Percentiles rank a stretch among this genome's conserved stretches.
Conservation (phyloP, 2,113 vertebrate genomes). For the Calyptomena viridis region DNA sequence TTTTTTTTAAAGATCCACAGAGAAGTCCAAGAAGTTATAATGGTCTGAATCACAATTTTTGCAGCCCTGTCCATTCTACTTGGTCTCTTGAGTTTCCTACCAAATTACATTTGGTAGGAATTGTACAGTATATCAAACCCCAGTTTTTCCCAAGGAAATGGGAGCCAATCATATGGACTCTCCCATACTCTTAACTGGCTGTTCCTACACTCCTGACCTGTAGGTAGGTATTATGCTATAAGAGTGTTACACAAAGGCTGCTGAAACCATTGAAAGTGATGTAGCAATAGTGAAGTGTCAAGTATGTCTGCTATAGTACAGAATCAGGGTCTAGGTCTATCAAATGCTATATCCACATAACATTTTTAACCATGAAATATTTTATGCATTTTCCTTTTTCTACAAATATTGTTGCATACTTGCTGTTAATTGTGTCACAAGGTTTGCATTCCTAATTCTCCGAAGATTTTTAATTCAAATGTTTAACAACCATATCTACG, state of each 20-base stretch:
- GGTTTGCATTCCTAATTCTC: slow-evolving; percentile 56
- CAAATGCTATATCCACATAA: slow-evolving; percentile 64
- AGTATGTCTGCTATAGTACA: slow-evolving; percentile 64
- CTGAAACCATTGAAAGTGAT: slow-evolving; percentile 52
- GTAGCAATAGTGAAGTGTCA: slow-evolving; percentile 14
- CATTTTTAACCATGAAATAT: slow-evolving; percentile 62
- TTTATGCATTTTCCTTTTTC: slow-evolving; percentile 49
- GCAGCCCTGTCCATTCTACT: slow-evolving; percentile 4
- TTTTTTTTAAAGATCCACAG: neutral
- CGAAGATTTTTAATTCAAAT: slow-evolving; percentile 56
- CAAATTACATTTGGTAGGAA: neutral
- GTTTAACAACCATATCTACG: slow-evolving; percentile 65
- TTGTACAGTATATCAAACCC: neutral
- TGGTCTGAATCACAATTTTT: slow-evolving; percentile 1
- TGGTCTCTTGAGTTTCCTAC: slow-evolving; percentile 15
- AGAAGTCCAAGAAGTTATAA: slow-evolving; percentile 17
- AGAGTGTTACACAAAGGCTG: slow-evolving; percentile 50
- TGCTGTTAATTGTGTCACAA: slow-evolving; percentile 54
- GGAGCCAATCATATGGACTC: neutral
- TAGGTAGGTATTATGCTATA: neutral
- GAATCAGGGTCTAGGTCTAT: slow-evolving; percentile 60
- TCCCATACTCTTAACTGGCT: neutral
- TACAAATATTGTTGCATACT: slow-evolving; percentile 56
- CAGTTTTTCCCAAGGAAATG: neutral
- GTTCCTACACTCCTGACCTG: neutral